A percentile compares a stretch with the other conserved stretches of the same genome.
phyloP scores from a whole-genome alignment of 2,797 vertebrate genomes.

The Cossypha dichroa region DNA sequence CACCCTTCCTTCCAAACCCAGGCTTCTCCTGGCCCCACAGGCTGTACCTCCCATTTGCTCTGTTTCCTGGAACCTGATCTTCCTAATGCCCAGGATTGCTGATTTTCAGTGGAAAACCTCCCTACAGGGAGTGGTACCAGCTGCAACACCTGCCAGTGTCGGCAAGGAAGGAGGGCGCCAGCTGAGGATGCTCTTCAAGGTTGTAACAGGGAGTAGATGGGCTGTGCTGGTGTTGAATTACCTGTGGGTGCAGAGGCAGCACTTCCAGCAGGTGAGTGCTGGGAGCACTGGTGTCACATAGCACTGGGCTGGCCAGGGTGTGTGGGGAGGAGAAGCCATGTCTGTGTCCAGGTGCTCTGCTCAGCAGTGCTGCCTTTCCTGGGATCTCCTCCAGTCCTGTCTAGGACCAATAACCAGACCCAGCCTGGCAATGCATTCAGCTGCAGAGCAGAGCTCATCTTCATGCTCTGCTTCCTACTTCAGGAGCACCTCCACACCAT shows the following conservation, averaged over 20 bases:
- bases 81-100: not conserved
- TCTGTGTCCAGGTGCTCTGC: accelerated
- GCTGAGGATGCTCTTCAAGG: not conserved
- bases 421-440: not conserved
- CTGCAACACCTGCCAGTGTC: not conserved
- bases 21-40: not conserved
- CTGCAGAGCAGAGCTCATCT: not conserved
- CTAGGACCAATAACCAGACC: not conserved
- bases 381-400: not conserved
- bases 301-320: accelerated
- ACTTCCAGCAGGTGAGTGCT: not conserved
- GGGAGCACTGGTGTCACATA: not conserved
- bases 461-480: not conserved
- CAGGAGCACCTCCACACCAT: not conserved
- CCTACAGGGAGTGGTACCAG: not conserved
- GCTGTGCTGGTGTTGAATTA: not conserved
- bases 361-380: not conserved
- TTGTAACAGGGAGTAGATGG: accelerated
- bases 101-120: not conserved
- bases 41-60: not conserved
- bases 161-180: not conserved
- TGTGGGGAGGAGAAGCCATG: accelerated
- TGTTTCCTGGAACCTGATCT: not conserved
- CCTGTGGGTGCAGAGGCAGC: not conserved
- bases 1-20: not conserved